Base-by-base conservation (phyloP, 2,888 invertebrate species). In the Silvanus unidentatus region DNA sequence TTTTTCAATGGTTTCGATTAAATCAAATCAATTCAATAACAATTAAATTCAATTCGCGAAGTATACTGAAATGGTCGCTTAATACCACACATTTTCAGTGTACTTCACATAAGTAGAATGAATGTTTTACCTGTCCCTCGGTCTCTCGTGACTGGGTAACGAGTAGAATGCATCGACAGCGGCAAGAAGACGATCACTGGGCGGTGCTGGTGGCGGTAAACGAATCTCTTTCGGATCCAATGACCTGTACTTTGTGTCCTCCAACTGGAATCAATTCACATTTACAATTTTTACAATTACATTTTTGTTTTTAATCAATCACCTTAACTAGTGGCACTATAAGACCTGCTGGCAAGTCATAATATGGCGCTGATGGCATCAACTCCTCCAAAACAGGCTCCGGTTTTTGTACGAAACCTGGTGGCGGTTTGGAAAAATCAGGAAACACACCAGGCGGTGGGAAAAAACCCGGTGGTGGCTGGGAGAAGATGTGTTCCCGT, bases 101-200 rank as follows among this genome's bases (percentile, higher is more conserved):
- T n/a, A n/a, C n/a, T n/a, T n/a, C n/a, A n/a, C n/a, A n/a, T n/a
- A n/a, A n/a, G n/a, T n/a, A n/a, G n/a, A n/a, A 32, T 32, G n/a
- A 32, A 4, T 32, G 32, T 12, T 32, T 63, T 70, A 88, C 89
- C 87, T 88, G 74, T 97, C 96, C 64, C 96, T 77, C 0, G 97
- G 96, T 47, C 93, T 80, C 65, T 98, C 97, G 66, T 97, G 95
- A 57, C 91, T 89, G 4, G 97, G 95, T 16, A 89, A 84, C 1
- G 90, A 86, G 72, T 98, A 98, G 76, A 98, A 99, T 1, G 94
- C 92, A 63, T 97, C 95, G 0, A 99, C 88, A 6, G 98, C 97
- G 13, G 90, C 89, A 28, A 97, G 75, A 32, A 99, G 75, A 47
- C 95, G 77, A 50, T 98, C 97, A 64, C 86, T 94, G 10, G 97